Evolutionary conservation across 1,140 invertebrate genomes (phyloP), one percentile per base, ranked within the genome.

Genomic region (Hylaeus anthracinus): DNA sequence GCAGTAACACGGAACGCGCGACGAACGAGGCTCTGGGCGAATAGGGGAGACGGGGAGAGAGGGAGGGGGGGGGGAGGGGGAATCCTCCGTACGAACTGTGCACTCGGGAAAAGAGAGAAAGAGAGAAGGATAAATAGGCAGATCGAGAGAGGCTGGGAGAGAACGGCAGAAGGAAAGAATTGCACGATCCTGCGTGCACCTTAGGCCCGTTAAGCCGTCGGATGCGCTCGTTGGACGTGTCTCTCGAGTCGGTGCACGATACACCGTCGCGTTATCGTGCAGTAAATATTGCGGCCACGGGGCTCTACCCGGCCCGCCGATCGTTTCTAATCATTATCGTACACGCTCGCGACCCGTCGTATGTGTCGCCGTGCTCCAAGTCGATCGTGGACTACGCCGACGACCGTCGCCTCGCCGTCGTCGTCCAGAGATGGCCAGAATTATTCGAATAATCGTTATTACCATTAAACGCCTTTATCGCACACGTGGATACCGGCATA

Each of bases 301-400:
- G 65, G 55, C 61, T 72, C 10, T 43, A 9, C n/a, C 75, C 67
- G 26, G 39, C 51, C 73, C 48, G 80, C 66, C 72, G 69, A 61
- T 65, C 56, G 74, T 83, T 76, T 86, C 84, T 83, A 85, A 71
- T 70, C 82, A 76, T 75, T 87, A 82, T 75, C 80, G 76, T 75
- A 56, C 48, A 41, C 79, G 63, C 70, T 79, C 65, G 70, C 72
- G 56, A 82, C 56, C 67, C 43, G 70, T 26, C 37, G 56, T 63
- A 60, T 73, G 71, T 77, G 71, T 74, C 63, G 67, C 60, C 72
- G 72, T 70, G 65, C 79, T 60, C 71, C 55, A 70, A 65, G 75
- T 79, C 51, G 76, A 51, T 51, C 63, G 66, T 53, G 6, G 51
- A 51, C 51, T 51, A 9, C 37, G 48, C 26, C 26, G 67, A 15